Percentiles rank a stretch among this genome's conserved stretches.
Conservation (phyloP, 2,113 vertebrate species). For the Trachemys scripta region DNA sequence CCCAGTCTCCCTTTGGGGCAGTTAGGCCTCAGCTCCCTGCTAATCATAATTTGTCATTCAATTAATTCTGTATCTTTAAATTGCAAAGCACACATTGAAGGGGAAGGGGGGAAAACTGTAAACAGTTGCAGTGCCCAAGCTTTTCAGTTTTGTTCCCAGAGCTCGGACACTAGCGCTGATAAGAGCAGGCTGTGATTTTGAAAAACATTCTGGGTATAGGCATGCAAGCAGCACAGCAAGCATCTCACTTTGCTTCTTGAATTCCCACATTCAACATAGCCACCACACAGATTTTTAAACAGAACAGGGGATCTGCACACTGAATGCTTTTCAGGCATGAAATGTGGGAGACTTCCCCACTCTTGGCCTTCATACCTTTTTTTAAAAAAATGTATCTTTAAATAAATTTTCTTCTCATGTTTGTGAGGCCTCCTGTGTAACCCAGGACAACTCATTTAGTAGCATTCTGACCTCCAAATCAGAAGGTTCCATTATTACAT, state of each 20-base stretch:
- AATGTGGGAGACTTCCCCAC: rapidly evolving
- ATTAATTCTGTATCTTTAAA: slow-evolving; percentile 61
- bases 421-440: not conserved
- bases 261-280: not conserved
- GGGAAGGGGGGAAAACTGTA: not conserved
- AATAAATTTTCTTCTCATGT: not conserved
- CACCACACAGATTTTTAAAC: not conserved
- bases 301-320: not conserved
- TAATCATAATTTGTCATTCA: slow-evolving; percentile 59
- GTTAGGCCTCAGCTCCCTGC: slow-evolving; percentile 44
- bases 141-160: not conserved
- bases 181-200: not conserved
- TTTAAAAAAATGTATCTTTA: not conserved
- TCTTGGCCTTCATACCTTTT: not conserved
- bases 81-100: slow-evolving; percentile 47
- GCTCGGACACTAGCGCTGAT: slow-evolving; percentile 34
- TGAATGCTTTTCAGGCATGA: not conserved
- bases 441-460: not conserved
- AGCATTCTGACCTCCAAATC: not conserved
- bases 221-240: not conserved
- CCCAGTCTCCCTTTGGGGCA: not conserved
- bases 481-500: rapidly evolving
- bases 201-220: not conserved
- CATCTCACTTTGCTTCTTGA: not conserved
- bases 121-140: not conserved